These are phyloP conservation scores for Conger conger DNA, from an alignment of 2,113 vertebrate genomes.

Conservation along the genomic window DNA sequence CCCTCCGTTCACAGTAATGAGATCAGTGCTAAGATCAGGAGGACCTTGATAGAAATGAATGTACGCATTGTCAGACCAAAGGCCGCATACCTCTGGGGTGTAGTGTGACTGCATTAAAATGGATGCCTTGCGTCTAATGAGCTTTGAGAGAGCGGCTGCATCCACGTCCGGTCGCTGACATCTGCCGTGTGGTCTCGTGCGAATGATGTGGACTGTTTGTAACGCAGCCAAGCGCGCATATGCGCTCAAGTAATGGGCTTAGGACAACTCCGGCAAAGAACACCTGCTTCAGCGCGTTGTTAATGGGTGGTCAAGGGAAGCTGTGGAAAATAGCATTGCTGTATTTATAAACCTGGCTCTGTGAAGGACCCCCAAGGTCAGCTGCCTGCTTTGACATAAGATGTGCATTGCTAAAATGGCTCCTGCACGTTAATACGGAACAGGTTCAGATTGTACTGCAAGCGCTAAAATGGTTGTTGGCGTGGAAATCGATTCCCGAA, in stretches of 20 bases:
- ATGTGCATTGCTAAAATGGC: neutral
- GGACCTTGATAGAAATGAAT: neutral
- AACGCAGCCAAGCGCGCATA: neutral
- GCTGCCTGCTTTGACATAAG: neutral
- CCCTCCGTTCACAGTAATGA: neutral
- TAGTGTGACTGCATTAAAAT: neutral
- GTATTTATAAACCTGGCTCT: neutral
- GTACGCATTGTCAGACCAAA: neutral
- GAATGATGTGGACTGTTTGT: neutral
- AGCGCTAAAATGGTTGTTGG: conserved; percentile 24
- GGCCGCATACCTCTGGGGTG: neutral
- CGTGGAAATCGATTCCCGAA: conserved; percentile 34
- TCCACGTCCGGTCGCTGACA: neutral
- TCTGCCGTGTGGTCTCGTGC: neutral
- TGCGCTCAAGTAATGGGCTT: neutral
- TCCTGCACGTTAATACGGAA: neutral
- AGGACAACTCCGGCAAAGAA: neutral
- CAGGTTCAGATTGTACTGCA: conserved; percentile 15
- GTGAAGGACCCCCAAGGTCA: conserved; percentile 5
- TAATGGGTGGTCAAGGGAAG: neutral
- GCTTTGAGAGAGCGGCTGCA: neutral
- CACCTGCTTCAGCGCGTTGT: neutral
- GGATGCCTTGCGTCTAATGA: neutral
- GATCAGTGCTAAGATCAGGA: neutral
- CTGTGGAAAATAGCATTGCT: neutral